Evolutionary conservation across 2,113 vertebrate genomes (phyloP).

Genomic region (Alaudala cheleensis): DNA sequence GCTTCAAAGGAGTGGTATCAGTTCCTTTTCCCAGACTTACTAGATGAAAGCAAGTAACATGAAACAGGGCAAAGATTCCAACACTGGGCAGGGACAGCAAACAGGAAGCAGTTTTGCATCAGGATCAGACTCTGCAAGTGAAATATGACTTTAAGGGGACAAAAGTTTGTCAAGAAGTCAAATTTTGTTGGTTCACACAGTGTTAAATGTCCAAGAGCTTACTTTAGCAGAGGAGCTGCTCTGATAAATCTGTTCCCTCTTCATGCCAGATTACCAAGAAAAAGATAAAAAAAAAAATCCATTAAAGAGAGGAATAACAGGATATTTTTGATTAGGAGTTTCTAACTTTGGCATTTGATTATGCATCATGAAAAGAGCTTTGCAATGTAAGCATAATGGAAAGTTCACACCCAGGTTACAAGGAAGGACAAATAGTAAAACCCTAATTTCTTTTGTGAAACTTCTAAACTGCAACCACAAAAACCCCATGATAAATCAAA

Average conservation of each 20-base stretch:
- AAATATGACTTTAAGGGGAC: not conserved
- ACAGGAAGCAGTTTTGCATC: not conserved
- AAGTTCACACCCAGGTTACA: not conserved
- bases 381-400: not conserved
- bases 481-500: not conserved
- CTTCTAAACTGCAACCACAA: not conserved
- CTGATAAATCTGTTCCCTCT: not conserved
- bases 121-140: not conserved
- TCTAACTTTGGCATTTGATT: not conserved
- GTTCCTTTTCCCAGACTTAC: not conserved
- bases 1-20: not conserved
- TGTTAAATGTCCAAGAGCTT: not conserved
- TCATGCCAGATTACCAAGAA: not conserved
- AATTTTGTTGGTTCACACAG: not conserved
- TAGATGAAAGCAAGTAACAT: not conserved
- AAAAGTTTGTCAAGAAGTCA: not conserved
- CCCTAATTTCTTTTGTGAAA: not conserved
- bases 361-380: not conserved
- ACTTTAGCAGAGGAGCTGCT: not conserved
- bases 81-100: not conserved
- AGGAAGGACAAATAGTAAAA: not conserved
- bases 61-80: not conserved
- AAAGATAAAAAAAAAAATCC: not conserved
- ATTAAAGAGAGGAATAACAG: not conserved
- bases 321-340: not conserved